These are phyloP conservation scores for Gambusia affinis DNA, from an alignment of 2,113 vertebrate species.

Conservation along the genomic window DNA sequence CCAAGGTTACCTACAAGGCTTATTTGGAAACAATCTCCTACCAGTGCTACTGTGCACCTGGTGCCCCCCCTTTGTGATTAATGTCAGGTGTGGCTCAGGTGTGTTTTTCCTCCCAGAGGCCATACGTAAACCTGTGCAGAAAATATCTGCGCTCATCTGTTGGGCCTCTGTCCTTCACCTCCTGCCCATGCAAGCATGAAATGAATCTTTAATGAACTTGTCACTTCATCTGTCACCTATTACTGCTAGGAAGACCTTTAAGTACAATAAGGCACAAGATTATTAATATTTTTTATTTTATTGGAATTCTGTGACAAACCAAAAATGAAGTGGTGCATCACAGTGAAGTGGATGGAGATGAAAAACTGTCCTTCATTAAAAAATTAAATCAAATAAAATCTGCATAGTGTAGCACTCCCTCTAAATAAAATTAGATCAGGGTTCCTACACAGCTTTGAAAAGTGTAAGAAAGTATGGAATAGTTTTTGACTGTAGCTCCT, in stretches of 20 bases:
- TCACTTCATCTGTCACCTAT: constrained; percentile 63
- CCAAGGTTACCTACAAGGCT: constrained; percentile 37
- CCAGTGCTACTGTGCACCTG: constrained; percentile 33
- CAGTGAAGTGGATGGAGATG: no score
- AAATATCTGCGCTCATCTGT: constrained; percentile 27
- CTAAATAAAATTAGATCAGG: no score
- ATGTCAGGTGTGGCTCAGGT: constrained; percentile 64
- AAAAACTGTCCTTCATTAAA: no score
- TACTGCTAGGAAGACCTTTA: constrained; percentile 14
- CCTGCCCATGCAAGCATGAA: constrained; percentile 66
- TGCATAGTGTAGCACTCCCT: no score
- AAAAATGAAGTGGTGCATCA: no score
- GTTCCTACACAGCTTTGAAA: no score
- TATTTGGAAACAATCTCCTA: constrained; percentile 67
- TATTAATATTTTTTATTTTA: no score
- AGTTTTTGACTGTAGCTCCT: neutral
- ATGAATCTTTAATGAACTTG: constrained; percentile 74
- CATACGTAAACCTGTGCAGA: constrained; percentile 5
- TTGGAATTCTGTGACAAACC: no score
- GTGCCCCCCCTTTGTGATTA: constrained; percentile 16
- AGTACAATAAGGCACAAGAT: neutral
- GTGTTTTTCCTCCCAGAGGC: constrained; percentile 24
- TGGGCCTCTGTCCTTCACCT: constrained; percentile 32
- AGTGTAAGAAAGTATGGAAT: no score
- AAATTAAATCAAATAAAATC: no score